Evolutionary conservation across 1,140 invertebrate species (phyloP).

Genomic region (Pectinophora gossypiella): DNA sequence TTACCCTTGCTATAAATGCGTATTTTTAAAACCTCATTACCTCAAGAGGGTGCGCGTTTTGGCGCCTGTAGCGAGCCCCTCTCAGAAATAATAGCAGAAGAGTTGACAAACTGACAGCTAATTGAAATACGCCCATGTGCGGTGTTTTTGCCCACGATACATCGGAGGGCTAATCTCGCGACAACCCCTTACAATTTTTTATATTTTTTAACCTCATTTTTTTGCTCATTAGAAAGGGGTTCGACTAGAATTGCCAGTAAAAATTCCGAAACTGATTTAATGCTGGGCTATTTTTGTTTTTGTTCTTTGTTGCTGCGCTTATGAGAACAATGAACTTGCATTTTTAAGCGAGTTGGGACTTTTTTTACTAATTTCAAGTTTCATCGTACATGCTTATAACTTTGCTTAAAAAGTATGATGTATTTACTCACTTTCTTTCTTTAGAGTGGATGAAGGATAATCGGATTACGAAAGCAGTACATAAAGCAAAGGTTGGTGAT

Average conservation of each 20-base stretch:
- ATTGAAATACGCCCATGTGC: constrained; percentile 70
- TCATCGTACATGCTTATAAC: too few species aligned
- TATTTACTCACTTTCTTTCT: too few species aligned
- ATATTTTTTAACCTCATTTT: constrained; percentile 32
- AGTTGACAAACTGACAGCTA: constrained; percentile 71
- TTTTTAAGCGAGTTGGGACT: not conserved
- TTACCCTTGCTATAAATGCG: too few species aligned
- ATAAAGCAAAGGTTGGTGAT: too few species aligned
- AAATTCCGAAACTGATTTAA: constrained; percentile 29
- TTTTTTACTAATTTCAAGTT: too few species aligned
- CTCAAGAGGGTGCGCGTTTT: constrained; percentile 15
- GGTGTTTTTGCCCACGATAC: constrained; percentile 55
- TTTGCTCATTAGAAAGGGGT: constrained; percentile 32
- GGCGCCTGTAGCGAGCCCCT: constrained; percentile 12
- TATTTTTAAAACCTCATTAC: constrained; percentile 25
- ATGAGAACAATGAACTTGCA: not conserved
- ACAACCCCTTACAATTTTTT: constrained; percentile 30
- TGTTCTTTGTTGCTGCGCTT: not conserved
- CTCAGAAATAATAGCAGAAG: constrained; percentile 39
- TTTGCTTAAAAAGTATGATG: too few species aligned
- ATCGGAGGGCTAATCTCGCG: constrained; percentile 59
- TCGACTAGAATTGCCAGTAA: constrained; percentile 22
- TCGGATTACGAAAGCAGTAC: too few species aligned
- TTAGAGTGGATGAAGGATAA: too few species aligned
- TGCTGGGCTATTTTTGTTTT: constrained; percentile 13